These are phyloP conservation scores for Dysdera silvatica DNA, from an alignment of 1,140 invertebrate genomes.

Conservation along the genomic window DNA sequence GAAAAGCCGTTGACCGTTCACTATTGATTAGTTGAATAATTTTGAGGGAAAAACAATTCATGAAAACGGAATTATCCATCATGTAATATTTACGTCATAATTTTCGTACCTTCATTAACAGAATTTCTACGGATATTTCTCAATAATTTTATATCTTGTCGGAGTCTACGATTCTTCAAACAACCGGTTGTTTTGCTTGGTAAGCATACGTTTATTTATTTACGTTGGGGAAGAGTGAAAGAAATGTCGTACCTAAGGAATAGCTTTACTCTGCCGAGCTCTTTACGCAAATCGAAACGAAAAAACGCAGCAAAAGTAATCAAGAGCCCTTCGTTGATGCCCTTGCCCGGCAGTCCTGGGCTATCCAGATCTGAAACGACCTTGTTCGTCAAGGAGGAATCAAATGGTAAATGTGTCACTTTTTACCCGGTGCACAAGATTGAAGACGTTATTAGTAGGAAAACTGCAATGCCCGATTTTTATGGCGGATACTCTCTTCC, in stretches of 20 bases:
- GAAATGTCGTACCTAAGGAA: constrained; percentile 28
- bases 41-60: no score
- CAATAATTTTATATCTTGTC: no score
- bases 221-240: no score
- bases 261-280: constrained; percentile 30
- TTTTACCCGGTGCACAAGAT: constrained; percentile 18
- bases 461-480: constrained; percentile 17
- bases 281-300: constrained; percentile 17
- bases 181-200: no score
- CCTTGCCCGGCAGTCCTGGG: constrained; percentile 9
- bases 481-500: constrained; percentile 27
- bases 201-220: no score
- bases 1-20: no score
- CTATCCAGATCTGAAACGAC: constrained; percentile 20
- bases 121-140: no score
- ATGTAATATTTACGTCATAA: no score
- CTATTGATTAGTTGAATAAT: no score
- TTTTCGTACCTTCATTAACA: no score
- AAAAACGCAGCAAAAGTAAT: background rate
- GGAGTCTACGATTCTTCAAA: no score
- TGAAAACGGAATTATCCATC: no score
- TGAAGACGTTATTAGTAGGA: constrained; percentile 15
- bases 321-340: background rate
- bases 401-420: background rate
- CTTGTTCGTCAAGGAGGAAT: constrained; percentile 13